phyloP scores from a whole-genome alignment of 92 coral and sea anemone species.

The Virgularia gustaviana region DNA sequence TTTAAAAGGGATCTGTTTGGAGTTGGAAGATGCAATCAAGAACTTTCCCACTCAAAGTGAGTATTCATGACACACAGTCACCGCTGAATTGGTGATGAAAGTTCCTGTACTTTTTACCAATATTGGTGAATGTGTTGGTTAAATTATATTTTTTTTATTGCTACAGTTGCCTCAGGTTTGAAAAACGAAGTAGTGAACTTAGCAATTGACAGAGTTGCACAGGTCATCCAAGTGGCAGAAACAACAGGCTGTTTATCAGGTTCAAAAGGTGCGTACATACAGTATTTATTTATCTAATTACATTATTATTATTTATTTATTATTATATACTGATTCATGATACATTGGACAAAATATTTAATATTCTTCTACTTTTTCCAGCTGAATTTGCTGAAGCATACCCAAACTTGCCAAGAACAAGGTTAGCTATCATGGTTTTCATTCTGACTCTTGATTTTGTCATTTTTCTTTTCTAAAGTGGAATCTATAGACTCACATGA shows the following conservation, averaged over 20 bases:
- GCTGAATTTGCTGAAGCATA: constrained; percentile 21
- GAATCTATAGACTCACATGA: too few species aligned
- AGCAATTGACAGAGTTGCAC: constrained; percentile 83
- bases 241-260: constrained; percentile 92
- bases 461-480: too few species aligned
- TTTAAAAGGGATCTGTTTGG: constrained; percentile 12
- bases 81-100: not conserved
- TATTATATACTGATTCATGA: too few species aligned
- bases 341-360: too few species aligned
- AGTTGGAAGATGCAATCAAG: not conserved
- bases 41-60: constrained; percentile 13
- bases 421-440: too few species aligned
- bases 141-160: not conserved
- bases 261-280: constrained; percentile 57
- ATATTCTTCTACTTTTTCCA: not conserved
- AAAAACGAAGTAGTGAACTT: constrained; percentile 56
- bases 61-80: not conserved
- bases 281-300: not conserved
- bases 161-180: not conserved
- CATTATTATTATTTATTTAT: not conserved
- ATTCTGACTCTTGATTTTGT: too few species aligned
- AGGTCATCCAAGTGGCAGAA: constrained; percentile 80
- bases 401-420: constrained; percentile 18
- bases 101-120: not conserved
- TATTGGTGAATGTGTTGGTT: not conserved